Evolutionary conservation across 2,797 vertebrate genomes (phyloP), one percentile per base, ranked within the genome.

Genomic region (Rhabdophis nuchalis): DNA sequence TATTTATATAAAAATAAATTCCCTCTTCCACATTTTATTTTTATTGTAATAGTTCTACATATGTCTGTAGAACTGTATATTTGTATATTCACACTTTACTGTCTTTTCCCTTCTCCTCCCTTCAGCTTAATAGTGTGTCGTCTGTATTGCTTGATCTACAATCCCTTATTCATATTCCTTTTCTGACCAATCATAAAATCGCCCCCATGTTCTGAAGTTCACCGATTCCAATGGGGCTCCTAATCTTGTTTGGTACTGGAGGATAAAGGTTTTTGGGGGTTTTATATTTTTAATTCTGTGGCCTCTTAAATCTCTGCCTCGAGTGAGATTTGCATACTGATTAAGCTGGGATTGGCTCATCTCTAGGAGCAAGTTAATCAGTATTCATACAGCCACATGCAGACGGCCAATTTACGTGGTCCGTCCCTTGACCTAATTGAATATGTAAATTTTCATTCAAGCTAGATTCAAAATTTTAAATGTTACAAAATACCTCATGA

Each of bases 281-380:
- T 72, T 36, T 68, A 7, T 18, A 61, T 82, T 89, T 86, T 85
- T 12, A 68, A n/a, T 61, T 52, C 53, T 13, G 72, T 88, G 61
- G 91, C 20, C 72, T 92, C 91, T 93, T 86, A 86, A 88, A 90
- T 92, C 46, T 93, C 68, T 92, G 86, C 92, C 86, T 92, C 27
- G 92, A 54, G 8, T 90, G 93, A 14, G 92, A 77, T 85, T 50
- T 92, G 94, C 90, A 64, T 86, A 10, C 93, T 56, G 61, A 58
- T 94, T 5, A 92, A 60, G 46, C 41, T 3, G 0, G 18, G 4
- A 9, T n/a, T 88, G 94, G 23, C 52, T 32, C 0, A 82, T 13
- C 85, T 85, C 25, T 90, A 90, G 1, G 92, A 93, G 64, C 9
- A 1, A 41, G 88, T 91, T 32, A 11, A 94, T 94, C 92, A 77